phyloP scores from a whole-genome alignment of 2,797 vertebrate species.

The Tiaroga cobitis region DNA sequence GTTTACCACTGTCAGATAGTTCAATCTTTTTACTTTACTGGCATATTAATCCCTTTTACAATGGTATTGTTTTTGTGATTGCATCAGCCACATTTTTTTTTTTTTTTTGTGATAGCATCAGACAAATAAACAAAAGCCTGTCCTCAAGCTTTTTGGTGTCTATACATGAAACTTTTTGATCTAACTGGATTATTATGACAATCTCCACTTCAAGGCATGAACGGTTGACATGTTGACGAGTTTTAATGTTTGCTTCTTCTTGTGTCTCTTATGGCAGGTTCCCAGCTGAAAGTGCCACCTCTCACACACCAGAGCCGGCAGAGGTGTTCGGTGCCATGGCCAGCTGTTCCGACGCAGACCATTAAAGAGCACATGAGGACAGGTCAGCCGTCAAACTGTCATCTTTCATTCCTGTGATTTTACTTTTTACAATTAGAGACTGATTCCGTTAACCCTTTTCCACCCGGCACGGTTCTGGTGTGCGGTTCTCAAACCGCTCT shows the following conservation, averaged over 20 bases:
- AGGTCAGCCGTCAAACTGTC: conserved; percentile 69
- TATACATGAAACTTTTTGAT: neutral
- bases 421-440: neutral
- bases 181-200: neutral
- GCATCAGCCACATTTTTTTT: neutral
- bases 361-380: conserved; percentile 73
- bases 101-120: neutral
- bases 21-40: neutral
- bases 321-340: conserved; percentile 73
- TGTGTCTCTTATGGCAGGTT: conserved; percentile 64
- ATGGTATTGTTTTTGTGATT: neutral
- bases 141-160: neutral
- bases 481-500: neutral
- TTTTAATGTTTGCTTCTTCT: neutral
- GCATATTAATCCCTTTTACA: neutral
- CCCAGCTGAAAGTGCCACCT: conserved; percentile 71
- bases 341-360: conserved; percentile 70
- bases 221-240: neutral
- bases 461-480: neutral
- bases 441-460: neutral
- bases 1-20: neutral
- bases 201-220: neutral
- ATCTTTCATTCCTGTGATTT: neutral
- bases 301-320: conserved; percentile 75
- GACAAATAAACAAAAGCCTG: neutral